Conservation (phyloP, 2,113 vertebrate genomes). For the Anarhynchus alexandrinus region DNA sequence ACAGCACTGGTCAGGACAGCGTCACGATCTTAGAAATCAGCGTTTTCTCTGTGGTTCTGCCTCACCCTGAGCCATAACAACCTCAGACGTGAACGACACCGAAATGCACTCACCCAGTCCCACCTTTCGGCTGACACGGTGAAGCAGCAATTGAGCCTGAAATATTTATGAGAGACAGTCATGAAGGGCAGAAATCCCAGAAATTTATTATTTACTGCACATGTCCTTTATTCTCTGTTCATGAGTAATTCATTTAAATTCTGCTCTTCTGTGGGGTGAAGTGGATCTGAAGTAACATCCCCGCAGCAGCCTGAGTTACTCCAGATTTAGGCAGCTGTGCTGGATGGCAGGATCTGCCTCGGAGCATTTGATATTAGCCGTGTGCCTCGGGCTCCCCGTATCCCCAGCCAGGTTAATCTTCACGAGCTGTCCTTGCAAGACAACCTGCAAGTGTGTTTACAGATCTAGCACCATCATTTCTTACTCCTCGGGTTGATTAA, state of each 20-base stretch:
- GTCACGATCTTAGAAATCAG: not conserved
- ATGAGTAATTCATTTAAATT: not conserved
- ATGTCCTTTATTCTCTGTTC: not conserved
- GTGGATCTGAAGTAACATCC: not conserved
- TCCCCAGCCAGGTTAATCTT: not conserved
- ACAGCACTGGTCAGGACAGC: not conserved
- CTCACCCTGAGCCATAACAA: not conserved
- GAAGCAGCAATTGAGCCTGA: not conserved
- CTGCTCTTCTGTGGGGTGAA: not conserved
- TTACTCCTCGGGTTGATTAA: not conserved
- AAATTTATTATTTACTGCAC: not conserved
- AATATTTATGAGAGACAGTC: conserved; percentile 20
- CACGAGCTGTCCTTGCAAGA: not conserved
- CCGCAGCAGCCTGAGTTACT: not conserved
- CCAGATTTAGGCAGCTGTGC: rapidly evolving
- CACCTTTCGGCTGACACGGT: not conserved
- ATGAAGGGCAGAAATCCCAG: conserved; percentile 14
- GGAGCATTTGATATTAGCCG: not conserved
- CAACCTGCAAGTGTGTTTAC: not conserved
- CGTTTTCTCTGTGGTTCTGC: not conserved
- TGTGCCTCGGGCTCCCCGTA: not conserved
- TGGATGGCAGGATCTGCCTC: not conserved
- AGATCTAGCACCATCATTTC: not conserved
- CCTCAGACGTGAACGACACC: rapidly evolving
- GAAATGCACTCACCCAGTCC: not conserved